A percentile compares a stretch with the other conserved stretches of the same genome.
These are phyloP conservation scores for Microcebus tavaratra DNA, from an alignment of 2,113 vertebrate genomes.

Conservation along the genomic window DNA sequence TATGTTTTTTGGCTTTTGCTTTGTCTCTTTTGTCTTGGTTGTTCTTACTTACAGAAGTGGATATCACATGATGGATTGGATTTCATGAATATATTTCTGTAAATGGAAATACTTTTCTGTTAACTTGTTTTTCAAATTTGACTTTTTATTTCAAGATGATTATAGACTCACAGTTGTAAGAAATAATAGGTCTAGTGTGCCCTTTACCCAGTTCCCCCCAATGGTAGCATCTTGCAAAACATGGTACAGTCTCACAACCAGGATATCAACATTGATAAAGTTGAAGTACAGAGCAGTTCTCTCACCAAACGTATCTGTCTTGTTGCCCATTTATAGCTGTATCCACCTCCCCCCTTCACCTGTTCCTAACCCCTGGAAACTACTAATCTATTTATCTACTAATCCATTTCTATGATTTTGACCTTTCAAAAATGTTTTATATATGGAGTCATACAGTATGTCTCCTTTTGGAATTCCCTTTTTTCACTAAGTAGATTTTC, in stretches of 20 bases:
- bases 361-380: not conserved
- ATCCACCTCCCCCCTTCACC: too few relatives aligned
- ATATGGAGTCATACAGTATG: not conserved
- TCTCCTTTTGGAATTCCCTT: constrained; percentile 29
- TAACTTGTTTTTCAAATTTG: not conserved
- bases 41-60: constrained; percentile 29
- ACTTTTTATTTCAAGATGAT: not conserved
- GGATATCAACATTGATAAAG: not conserved
- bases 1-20: not conserved
- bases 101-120: not conserved
- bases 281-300: not conserved
- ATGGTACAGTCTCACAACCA: not conserved
- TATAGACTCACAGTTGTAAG: not conserved
- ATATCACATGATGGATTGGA: not conserved
- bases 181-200: not conserved
- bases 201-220: not conserved
- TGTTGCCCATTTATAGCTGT: not conserved
- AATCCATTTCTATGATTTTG: not conserved
- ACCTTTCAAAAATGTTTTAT: constrained; percentile 22
- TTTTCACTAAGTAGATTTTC: constrained; percentile 11
- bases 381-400: not conserved
- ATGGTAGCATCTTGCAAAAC: not conserved
- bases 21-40: constrained; percentile 10
- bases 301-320: not conserved
- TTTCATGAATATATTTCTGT: constrained; percentile 19